Base-by-base conservation (phyloP, 2,888 invertebrate species). In the Harpagoxenus sublaevis region DNA sequence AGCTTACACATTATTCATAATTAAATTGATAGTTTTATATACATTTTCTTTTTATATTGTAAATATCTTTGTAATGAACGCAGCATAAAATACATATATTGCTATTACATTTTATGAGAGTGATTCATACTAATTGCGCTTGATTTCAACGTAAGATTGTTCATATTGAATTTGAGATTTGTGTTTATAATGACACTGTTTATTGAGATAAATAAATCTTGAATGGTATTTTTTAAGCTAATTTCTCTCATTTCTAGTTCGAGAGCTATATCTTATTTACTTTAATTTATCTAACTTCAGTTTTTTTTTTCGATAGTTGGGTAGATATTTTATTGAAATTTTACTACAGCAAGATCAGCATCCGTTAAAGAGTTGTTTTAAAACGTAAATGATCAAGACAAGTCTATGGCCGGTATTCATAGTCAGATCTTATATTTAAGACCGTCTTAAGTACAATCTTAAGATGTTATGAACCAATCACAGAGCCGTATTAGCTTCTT, bases 11-110 rank as follows among this genome's bases (percentile, higher is more conserved):
- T 60, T n/a, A 28, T 18, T 60, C 9, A 10, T 8, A 71, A 39
- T 28, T 71, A 42, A 31, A 60, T 60, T 48, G 6, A 48, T 60
- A 5, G 10, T 60, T 60, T 45, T 60, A 2, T 31, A 45, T 45
- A 60, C 1, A 31, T 23, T 35, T 39, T 23, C 23, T 23, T 23
- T 18, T 42, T 42, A 18, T 60, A 73, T 10, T 73, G n/a, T 31
- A 57, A 73, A 60, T 66, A 66, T 8, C 0, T 68, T 68, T 31
- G 2, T 68, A 48, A 68, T 68, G 48, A 68, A 68, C 1, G 28
- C 9, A 65, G 23, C 23, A 4, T 45, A 48, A 28, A 48, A 18
- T 28, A 66, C 9, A 12, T 45, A 5, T 45, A 45, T 66, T 6
- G 4, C 2, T 66, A 45, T 45, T 23, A 65, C 23, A 68, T 28